phyloP scores from a whole-genome alignment of 2,888 invertebrate genomes.

The Chymomyza procnemis region DNA sequence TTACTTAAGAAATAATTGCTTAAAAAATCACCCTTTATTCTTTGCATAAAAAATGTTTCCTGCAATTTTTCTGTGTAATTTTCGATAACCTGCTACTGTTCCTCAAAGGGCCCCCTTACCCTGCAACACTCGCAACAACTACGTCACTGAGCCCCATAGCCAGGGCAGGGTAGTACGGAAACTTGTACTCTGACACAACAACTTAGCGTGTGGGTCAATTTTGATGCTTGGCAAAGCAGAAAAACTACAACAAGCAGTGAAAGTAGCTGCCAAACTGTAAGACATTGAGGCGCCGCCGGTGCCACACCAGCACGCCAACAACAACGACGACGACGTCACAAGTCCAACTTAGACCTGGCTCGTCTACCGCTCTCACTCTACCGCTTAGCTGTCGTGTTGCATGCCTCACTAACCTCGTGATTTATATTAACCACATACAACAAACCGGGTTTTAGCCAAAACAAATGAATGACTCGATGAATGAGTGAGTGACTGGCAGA shows the following conservation, averaged over 20 bases:
- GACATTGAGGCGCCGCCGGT: constrained; percentile 22
- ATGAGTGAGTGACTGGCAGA: constrained; percentile 12
- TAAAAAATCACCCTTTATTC: no score
- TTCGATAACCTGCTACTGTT: no score
- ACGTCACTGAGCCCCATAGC: no score
- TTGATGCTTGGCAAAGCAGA: constrained; percentile 30
- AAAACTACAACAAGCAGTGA: constrained; percentile 41
- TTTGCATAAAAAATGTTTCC: no score
- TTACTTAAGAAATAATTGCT: no score
- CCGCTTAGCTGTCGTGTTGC: neutral
- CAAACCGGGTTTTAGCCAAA: constrained; percentile 17
- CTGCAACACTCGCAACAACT: no score
- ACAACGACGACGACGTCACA: neutral
- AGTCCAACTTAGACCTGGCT: neutral
- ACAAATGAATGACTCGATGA: constrained; percentile 20
- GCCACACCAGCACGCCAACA: neutral
- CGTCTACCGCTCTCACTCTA: neutral
- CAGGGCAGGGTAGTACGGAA: neutral
- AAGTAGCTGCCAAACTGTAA: constrained; percentile 55
- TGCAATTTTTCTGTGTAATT: no score
- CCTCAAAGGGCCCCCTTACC: no score
- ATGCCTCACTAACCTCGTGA: constrained; percentile 66
- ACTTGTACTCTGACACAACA: constrained; percentile 18
- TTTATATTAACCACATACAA: constrained; percentile 38
- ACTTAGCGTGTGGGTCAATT: constrained; percentile 24